A percentile compares a stretch with the other conserved stretches of the same genome.
These are phyloP conservation scores for Solenopsis fugax DNA, from an alignment of 1,140 invertebrate genomes.

Conservation along the genomic window DNA sequence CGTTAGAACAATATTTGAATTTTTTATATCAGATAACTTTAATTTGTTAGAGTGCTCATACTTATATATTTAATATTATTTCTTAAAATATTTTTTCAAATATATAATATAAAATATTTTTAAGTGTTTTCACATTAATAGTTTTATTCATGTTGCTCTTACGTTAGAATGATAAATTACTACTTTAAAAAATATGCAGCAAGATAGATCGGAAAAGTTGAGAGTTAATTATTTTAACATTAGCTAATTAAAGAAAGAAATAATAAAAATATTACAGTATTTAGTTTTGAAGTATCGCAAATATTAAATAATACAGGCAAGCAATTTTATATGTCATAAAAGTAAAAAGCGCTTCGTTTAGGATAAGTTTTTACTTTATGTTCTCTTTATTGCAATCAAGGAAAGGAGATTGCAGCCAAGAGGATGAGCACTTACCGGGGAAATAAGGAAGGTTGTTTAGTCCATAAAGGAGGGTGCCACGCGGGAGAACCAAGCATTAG, in stretches of 20 bases:
- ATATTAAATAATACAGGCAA: background rate
- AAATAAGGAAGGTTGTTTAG: conserved; percentile 43
- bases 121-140: background rate
- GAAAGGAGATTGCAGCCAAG: conserved; percentile 36
- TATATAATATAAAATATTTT: background rate
- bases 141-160: background rate
- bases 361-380: background rate
- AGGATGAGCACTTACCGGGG: conserved; percentile 22
- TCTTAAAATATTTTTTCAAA: background rate
- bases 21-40: background rate
- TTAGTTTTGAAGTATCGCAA: background rate
- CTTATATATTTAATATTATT: background rate
- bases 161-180: background rate
- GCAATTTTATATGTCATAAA: conserved; percentile 8
- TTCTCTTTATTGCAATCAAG: conserved; percentile 27
- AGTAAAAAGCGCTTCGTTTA: background rate
- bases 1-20: background rate
- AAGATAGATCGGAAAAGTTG: background rate
- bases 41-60: background rate
- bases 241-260: background rate
- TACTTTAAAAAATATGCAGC: background rate
- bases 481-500: conserved; percentile 51
- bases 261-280: background rate
- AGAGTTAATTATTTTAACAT: background rate
- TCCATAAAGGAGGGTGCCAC: background rate